Evolutionary conservation across 1,140 invertebrate genomes (phyloP).

Genomic region (Cardiocondyla obscurior): DNA sequence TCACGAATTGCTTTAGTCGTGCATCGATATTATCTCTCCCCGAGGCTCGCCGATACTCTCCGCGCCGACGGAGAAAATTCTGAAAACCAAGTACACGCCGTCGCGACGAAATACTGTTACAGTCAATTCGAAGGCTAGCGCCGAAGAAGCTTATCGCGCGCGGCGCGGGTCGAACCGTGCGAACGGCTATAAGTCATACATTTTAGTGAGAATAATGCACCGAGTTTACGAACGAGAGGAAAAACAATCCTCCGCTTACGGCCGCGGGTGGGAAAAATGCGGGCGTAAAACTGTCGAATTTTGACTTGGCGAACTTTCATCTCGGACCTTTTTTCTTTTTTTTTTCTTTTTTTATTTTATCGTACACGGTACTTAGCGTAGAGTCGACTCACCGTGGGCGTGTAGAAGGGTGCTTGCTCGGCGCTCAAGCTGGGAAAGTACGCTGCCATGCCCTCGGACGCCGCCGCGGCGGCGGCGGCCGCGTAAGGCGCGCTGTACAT

Average conservation of each 20-base stretch:
- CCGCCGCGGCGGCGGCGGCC: slow-evolving; percentile 88
- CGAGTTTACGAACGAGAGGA: background rate
- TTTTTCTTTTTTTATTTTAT: too few relatives aligned
- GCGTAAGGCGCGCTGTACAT: slow-evolving; percentile 91
- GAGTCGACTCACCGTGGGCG: slow-evolving; percentile 88
- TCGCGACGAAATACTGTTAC: background rate
- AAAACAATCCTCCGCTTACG: background rate
- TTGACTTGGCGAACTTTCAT: background rate
- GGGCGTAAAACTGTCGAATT: background rate
- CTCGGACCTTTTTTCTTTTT: background rate
- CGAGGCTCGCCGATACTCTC: background rate
- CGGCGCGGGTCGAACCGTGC: background rate
- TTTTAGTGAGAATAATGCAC: background rate
- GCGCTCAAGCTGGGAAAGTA: slow-evolving; percentile 92
- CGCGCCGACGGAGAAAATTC: background rate
- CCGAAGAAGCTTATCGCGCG: slow-evolving; percentile 6
- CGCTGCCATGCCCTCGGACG: slow-evolving; percentile 88
- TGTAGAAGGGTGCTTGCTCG: slow-evolving; percentile 92
- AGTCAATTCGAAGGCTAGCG: slow-evolving; percentile 5
- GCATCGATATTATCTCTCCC: slow-evolving; percentile 33
- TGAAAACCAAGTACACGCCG: background rate
- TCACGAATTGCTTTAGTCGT: background rate
- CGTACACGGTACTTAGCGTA: background rate
- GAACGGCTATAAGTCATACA: background rate
- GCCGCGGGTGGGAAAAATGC: background rate